phyloP scores from a whole-genome alignment of 2,113 vertebrate genomes.

The Campylorhamphus procurvoides region DNA sequence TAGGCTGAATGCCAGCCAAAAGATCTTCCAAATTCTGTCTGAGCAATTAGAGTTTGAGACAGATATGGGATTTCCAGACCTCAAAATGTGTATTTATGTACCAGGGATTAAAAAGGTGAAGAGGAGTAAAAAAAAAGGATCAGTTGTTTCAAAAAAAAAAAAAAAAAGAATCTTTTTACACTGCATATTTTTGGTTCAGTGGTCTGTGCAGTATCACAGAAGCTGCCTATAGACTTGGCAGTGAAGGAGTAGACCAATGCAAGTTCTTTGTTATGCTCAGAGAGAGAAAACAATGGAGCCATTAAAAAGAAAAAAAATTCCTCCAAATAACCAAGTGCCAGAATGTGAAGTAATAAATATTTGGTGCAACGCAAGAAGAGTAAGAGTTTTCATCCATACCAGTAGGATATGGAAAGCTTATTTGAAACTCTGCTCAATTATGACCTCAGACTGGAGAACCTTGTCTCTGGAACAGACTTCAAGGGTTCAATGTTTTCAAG shows the following conservation, averaged over 20 bases:
- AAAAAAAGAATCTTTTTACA: background rate
- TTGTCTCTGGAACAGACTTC: background rate
- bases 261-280: background rate
- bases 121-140: background rate
- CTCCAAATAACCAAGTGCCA: background rate
- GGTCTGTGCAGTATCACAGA: background rate
- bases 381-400: background rate
- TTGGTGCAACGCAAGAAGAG: background rate
- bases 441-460: background rate
- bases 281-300: background rate
- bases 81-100: background rate
- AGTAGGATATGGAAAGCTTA: background rate
- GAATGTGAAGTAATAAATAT: background rate
- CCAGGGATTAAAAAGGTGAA: background rate
- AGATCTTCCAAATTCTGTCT: conserved; percentile 36
- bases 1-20: background rate
- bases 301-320: background rate
- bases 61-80: conserved; percentile 7
- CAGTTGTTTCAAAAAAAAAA: background rate
- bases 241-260: background rate
- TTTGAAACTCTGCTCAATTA: background rate
- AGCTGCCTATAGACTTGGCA: conserved; percentile 4
- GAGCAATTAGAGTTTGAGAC: background rate
- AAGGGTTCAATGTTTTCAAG: background rate
- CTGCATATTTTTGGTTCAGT: background rate